Percentiles rank a stretch among this genome's conserved stretches.
Conservation (phyloP, 2,888 invertebrate genomes). For the Andrena bicolor region DNA sequence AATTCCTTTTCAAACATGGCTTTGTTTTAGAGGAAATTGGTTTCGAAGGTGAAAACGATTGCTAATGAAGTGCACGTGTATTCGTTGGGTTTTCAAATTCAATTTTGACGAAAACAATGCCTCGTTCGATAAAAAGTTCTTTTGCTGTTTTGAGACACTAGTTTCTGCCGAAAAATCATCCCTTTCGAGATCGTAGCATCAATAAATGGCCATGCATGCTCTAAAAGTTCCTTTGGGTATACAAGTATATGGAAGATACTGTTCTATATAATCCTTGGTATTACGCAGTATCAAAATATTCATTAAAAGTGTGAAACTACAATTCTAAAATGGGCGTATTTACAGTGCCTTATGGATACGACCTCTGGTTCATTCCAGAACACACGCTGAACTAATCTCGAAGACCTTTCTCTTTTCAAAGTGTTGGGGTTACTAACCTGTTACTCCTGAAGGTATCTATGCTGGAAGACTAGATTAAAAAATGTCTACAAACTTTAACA, state of each 20-base stretch:
- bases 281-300: slow-evolving; percentile 56
- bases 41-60: too few species aligned
- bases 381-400: slow-evolving; percentile 34
- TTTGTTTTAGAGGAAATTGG: too few species aligned
- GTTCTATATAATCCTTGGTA: slow-evolving; percentile 57
- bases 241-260: slow-evolving; percentile 47
- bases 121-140: too few species aligned
- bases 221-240: slow-evolving; percentile 50
- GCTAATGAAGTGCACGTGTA: too few species aligned
- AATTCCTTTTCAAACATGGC: too few species aligned
- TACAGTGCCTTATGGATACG: slow-evolving; percentile 57
- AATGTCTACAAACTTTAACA: slow-evolving; percentile 73
- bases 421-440: slow-evolving; percentile 25
- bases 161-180: too few species aligned
- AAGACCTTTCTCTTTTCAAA: slow-evolving; percentile 32
- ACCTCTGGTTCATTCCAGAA: slow-evolving; percentile 51
- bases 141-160: too few species aligned
- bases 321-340: slow-evolving; percentile 58
- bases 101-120: too few species aligned
- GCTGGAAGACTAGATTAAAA: slow-evolving; percentile 81
- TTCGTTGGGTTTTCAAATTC: too few species aligned
- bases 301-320: slow-evolving; percentile 41
- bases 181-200: too few species aligned
- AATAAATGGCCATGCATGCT: not conserved
- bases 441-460: slow-evolving; percentile 64